A percentile compares a stretch with the other conserved stretches of the same genome.
These are phyloP conservation scores for Colius striatus DNA, from an alignment of 2,113 vertebrate species.

Conservation along the genomic window DNA sequence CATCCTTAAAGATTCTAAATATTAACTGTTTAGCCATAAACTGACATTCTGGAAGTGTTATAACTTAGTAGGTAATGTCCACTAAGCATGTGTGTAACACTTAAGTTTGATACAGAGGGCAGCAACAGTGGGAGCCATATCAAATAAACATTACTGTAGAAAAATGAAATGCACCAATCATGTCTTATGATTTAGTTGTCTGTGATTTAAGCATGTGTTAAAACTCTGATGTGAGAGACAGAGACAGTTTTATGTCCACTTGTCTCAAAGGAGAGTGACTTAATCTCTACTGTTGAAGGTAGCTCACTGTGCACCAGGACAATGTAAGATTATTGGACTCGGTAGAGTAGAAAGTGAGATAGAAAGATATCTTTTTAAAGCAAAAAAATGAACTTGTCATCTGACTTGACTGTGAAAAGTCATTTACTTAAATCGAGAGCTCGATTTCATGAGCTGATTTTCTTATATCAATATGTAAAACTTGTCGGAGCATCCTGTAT, in stretches of 20 bases:
- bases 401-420: neutral
- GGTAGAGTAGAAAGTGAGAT: neutral
- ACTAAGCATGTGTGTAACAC: neutral
- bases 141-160: neutral
- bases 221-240: too few species aligned
- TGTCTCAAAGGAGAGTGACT: neutral
- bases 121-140: neutral
- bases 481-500: fast-evolving
- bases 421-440: neutral
- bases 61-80: neutral
- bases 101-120: neutral
- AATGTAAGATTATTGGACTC: neutral
- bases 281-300: neutral
- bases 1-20: neutral
- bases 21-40: neutral
- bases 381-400: neutral
- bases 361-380: neutral
- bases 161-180: neutral
- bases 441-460: neutral
- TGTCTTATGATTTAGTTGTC: neutral
- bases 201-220: neutral
- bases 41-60: fast-evolving
- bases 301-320: neutral
- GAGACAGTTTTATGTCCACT: neutral
- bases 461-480: neutral